Base-by-base conservation (phyloP, 2,888 invertebrate species). In the Melipona beecheii region DNA sequence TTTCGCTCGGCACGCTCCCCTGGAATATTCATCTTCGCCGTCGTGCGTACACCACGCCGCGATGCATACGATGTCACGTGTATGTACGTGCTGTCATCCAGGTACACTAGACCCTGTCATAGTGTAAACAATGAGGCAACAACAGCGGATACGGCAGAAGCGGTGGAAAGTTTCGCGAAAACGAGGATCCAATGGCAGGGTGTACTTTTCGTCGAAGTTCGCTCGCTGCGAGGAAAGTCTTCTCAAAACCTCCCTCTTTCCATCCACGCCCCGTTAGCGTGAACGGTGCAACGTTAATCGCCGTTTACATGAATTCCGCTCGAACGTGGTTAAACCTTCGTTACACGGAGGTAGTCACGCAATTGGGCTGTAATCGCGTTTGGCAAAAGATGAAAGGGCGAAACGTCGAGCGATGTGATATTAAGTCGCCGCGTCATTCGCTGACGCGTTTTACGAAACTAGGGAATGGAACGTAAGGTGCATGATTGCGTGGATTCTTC, bases 11-110 rank as follows among this genome's bases (percentile, higher is more conserved):
- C 43, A 43, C 49, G 36, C 54, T 62, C 11, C 83, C 50, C n/a
- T 60, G 43, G 75, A 80, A 85, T 85, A 86, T 86, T 86, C 83
- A 84, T 85, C 83, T 84, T 79, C 82, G 15, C 65, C 58, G 62
- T 21, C 50, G 74, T 71, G 65, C 24, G 74, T 78, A 82, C 19
- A 65, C 31, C 65, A 70, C 24, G 65, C 68, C 52, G 58, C 31
- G 64, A 49, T 58, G 83, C 68, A 74, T 54, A 73, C 83, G 73
- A 50, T 65, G 81, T 81, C 68, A 60, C 69, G 81, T 81, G 82
- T 77, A 77, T 81, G 77, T 77, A 77, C 76, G 81, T 24, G 71
- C 81, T 82, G 82, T 77, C 84, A 71, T 81, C 83, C 54, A 54
- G 71, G 65, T 73, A 78, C 60, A 78, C 71, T 66, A 31, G 49